Conservation (phyloP, 2,888 invertebrate species). For the Megalurothrips usitatus region DNA sequence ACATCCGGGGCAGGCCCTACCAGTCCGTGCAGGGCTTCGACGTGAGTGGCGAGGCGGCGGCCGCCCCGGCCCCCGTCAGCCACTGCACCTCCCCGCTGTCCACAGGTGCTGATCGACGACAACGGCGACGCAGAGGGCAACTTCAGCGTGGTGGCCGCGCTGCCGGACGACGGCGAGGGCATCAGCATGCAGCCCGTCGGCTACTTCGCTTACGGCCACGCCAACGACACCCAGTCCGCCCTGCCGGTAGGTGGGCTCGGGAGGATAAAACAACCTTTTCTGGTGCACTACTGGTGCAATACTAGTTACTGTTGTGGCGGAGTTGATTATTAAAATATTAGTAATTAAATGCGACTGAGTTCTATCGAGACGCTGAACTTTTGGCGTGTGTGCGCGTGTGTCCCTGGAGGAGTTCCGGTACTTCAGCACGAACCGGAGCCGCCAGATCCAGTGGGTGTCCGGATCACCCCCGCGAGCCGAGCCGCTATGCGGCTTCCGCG, state of each 20-base stretch:
- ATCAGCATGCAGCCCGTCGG: conserved; percentile 75
- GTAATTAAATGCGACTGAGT: background rate
- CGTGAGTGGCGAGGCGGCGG: conserved; percentile 50
- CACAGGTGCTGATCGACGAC: conserved; percentile 74
- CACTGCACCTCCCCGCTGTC: background rate
- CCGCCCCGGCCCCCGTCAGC: background rate
- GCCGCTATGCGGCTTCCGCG: conserved; percentile 78
- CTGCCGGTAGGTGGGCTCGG: conserved; percentile 55
- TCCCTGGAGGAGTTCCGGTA: conserved; percentile 57
- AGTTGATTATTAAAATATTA: background rate
- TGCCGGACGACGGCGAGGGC: conserved; percentile 57
- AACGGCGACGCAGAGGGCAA: conserved; percentile 90
- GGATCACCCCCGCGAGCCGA: conserved; percentile 70
- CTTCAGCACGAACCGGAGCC: conserved; percentile 52
- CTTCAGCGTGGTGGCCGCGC: conserved; percentile 76
- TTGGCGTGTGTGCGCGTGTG: background rate
- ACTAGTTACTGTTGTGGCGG: too few relatives aligned
- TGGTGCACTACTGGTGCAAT: too few relatives aligned
- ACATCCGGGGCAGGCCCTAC: conserved; percentile 72
- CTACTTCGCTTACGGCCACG: conserved; percentile 61
- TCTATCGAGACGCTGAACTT: background rate
- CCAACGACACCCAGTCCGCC: conserved; percentile 45
- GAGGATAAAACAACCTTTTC: too few relatives aligned
- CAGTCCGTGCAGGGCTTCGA: conserved; percentile 75
- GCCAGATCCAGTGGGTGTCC: conserved; percentile 71